Evolutionary conservation across 1,140 invertebrate species (phyloP), one percentile per base, ranked within the genome.

Genomic region (Drosophila novamexicana): DNA sequence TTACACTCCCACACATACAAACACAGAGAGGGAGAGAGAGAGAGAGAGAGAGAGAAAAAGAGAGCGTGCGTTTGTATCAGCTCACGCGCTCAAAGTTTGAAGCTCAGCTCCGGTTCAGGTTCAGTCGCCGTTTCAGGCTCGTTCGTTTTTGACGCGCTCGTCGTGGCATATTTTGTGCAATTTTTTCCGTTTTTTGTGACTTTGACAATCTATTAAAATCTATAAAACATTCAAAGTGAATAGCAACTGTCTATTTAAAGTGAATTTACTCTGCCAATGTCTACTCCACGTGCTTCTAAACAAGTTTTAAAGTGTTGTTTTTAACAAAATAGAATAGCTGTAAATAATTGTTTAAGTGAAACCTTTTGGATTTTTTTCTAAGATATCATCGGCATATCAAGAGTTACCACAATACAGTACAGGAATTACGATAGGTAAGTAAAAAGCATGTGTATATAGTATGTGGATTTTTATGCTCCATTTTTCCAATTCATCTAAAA

Each of bases 1-100:
- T 75, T 59, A 32, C 61, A 82, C 83, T 79, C 82, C 79, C 79
- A 79, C 82, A 75, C 71, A 71, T 29, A 71, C 47, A 52, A 8
- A 37, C 29, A 72, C 44, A 47, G 6, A 59, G 42, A 18, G 29
- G 47, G 36, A 50, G 42, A 68, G 62, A 14, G 45, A 37, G 54
- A 64, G 45, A 37, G 54, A 64, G 14, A 40, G 58, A 7, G 10
- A 10, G 7, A 39, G 12, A 74, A 36, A n/a, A 18, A 6, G 37
- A 0, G 32, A 34, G 32, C 29, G 7, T 12, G 36, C 39, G 40
- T 66, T 9, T 59, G 14, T 50, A 32, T 14, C 18, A 29, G 57
- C 64, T 74, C 49, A 12, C 47, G 57, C 57, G 34, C 54, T 74
- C 59, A 58, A 29, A 50, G 61, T 61, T 56, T 61, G 72, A 75